Evolutionary conservation across 2,113 vertebrate species (phyloP), one percentile per base, ranked within the genome.

Genomic region (Cheirogaleus medius): DNA sequence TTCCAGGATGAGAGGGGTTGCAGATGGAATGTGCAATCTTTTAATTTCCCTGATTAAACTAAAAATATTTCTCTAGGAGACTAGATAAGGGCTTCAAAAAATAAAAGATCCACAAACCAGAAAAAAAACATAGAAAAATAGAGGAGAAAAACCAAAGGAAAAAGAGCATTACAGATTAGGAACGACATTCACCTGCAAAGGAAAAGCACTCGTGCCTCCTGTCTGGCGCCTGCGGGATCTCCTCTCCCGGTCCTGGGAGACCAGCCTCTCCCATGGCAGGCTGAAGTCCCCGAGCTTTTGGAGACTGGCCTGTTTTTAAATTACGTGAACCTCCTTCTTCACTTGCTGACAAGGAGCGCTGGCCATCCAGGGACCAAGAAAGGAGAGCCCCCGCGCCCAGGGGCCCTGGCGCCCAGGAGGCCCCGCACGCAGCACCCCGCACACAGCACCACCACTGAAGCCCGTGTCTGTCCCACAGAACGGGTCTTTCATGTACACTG

Each of bases 151-250:
- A 27, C 5, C 2, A 52, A 71, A 39, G 6, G 10, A 1, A 10
- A 3, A 0, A 44, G 27, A 39, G 8, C 0, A 0, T 25, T 8
- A 29, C 23, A 11, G 6, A 6, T 7, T 2, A 17, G 47, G 37
- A 39, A 0, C 37, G 5, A 15, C 34, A 0, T 8, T 32, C 11
- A 0, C 15, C 39, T 8, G 0, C 1, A 37, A 1, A 21, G 81
- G 32, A 37, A 23, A 5, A 0, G 1, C 0, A 1, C 0, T 6
- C 1, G 4, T 14, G 1, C 63, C 63, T 11, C 27, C 63, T 14
- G 63, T 54, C 58, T 60, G 58, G 9, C 1, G 2, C 7, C 23
- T 44, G 58, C 4, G 0, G n/a, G 8, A 10, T 2, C 54, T 1
- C 27, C 32, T 64, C 25, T 6, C 56, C 47, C 29, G 42, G 6